Base-by-base conservation (phyloP, 1,140 invertebrate genomes). In the Papilio machaon region DNA sequence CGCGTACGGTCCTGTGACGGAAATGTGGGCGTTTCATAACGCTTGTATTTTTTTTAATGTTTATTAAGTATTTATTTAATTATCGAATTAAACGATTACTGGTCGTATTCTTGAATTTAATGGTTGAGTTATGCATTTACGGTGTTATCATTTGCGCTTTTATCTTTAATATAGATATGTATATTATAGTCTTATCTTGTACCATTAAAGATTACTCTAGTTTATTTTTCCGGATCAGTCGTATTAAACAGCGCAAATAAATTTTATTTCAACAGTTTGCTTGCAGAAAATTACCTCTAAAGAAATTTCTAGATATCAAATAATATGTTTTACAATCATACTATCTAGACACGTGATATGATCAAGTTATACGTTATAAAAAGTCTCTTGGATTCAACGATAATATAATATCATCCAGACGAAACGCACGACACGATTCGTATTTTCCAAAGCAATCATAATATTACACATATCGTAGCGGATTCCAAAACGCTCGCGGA, bases 391-490 rank as follows among this genome's bases (percentile, higher is more conserved):
- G 64, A 70, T 35, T 70, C 30, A 70, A 70, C 13, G 23, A 70
- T 70, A 70, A 70, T 11, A 38, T 70, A 70, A 70, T 38, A 70
- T 60, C n/a, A 19, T 58, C 54, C 54, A 70, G 64, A 30, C 23
- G 64, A 70, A 23, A 70, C 64, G 64, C 38, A 35, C 64, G 30
- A 35, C 64, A 70, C 64, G 64, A 70, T 35, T 38, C 64, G 13
- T 70, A 70, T 70, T 70, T 70, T 70, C 64, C 13, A 70, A 70
- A 70, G 23, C 64, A 70, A 70, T 70, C 64, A 70, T 70, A 70
- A 70, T 70, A 70, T 35, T 35, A 70, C 64, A 70, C 64, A 35
- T 70, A 70, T 70, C 30, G 64, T 35, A 70, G 64, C 30, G 30
- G 64, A 70, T 38, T 70, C 64, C 64, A 70, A 70, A 70, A 70